Evolutionary conservation across 2,113 vertebrate genomes (phyloP).

Genomic region (Propithecus coquereli): DNA sequence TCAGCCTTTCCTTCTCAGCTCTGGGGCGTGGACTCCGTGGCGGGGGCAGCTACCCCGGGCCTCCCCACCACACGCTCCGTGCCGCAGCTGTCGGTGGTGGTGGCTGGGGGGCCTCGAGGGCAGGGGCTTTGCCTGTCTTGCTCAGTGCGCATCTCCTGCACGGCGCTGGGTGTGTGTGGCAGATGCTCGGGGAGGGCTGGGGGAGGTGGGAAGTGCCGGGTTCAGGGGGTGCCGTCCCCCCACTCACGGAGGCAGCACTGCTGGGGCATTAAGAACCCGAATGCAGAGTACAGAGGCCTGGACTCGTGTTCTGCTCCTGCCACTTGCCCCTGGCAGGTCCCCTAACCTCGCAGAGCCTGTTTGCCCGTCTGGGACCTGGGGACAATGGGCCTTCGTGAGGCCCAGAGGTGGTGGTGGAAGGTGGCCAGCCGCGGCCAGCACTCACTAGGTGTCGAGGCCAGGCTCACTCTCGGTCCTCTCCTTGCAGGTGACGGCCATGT

Average conservation of each 20-base stretch:
- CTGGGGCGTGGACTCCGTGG: background rate
- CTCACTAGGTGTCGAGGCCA: rapidly evolving
- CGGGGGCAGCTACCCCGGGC: background rate
- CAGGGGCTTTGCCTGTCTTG: background rate
- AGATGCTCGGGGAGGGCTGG: background rate
- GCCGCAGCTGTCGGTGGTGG: rapidly evolving
- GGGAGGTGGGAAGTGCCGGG: background rate
- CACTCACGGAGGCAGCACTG: rapidly evolving
- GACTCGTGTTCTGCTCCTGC: background rate
- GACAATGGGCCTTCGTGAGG: rapidly evolving
- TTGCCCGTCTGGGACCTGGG: background rate
- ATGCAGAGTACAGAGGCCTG: background rate
- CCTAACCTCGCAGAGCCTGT: rapidly evolving
- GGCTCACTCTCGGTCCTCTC: constrained; percentile 20
- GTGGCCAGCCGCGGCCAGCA: rapidly evolving
- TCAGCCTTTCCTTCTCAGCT: background rate
- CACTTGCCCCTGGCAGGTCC: rapidly evolving
- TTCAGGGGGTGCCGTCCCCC: background rate
- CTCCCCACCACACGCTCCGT: no score
- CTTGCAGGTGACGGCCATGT: constrained; percentile 79
- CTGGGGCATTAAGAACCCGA: rapidly evolving
- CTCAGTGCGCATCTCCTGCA: background rate
- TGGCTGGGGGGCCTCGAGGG: rapidly evolving
- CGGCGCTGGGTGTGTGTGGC: rapidly evolving
- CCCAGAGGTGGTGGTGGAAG: background rate